A percentile compares a stretch with the other conserved stretches of the same genome.
Evolutionary conservation across 2,113 vertebrate genomes (phyloP).

Genomic region (Sturnira hondurensis): DNA sequence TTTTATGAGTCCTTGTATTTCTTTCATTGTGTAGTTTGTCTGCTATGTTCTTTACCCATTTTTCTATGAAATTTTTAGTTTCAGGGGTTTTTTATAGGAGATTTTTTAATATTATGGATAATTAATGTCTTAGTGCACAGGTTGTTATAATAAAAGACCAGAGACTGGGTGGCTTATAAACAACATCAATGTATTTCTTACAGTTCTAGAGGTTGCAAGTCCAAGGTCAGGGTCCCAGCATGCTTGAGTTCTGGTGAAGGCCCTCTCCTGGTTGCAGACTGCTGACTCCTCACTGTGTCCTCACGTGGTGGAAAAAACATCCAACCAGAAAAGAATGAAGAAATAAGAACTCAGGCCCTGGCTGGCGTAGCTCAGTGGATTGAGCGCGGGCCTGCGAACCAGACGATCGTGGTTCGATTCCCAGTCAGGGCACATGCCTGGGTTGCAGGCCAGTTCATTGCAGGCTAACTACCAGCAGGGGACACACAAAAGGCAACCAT

Average conservation of each 20-base stretch:
- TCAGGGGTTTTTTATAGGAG: not conserved
- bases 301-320: no score
- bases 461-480: no score
- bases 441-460: no score
- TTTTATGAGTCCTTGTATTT: constrained; percentile 54
- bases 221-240: not conserved
- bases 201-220: not conserved
- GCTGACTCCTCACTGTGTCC: no score
- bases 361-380: no score
- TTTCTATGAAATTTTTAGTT: not conserved
- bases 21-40: constrained; percentile 33
- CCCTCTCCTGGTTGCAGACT: not conserved
- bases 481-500: no score
- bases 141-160: not conserved
- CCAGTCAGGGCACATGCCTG: no score
- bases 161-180: not conserved
- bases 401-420: no score
- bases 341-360: no score
- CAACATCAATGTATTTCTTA: not conserved
- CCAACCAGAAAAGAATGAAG: no score
- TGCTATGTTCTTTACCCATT: not conserved
- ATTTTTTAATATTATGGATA: not conserved
- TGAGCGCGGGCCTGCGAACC: no score
- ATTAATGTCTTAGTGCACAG: not conserved
- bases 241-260: not conserved